Evolutionary conservation across 2,113 vertebrate genomes (phyloP).

Genomic region (Fregetta grallaria): DNA sequence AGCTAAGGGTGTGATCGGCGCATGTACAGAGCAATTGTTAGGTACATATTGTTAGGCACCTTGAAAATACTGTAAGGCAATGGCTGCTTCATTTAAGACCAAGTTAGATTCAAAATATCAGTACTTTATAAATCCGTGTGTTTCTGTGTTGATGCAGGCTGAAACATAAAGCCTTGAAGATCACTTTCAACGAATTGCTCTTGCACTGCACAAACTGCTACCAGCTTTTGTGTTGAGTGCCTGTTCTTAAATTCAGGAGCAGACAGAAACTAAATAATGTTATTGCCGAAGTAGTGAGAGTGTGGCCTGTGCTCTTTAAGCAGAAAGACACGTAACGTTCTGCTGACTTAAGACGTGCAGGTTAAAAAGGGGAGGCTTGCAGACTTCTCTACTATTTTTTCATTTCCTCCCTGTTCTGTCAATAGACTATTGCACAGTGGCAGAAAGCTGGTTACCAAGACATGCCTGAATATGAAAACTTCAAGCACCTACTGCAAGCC

Average conservation of each 20-base stretch:
- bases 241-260: neutral
- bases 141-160: neutral
- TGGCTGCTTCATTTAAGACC: neutral
- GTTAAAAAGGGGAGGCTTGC: neutral
- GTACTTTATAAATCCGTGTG: neutral
- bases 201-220: neutral
- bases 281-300: neutral
- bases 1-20: neutral
- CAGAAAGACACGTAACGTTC: neutral
- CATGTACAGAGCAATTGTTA: neutral
- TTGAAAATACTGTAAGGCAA: neutral
- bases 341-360: neutral
- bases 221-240: neutral
- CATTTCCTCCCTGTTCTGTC: neutral
- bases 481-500: slow-evolving; percentile 94
- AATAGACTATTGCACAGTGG: slow-evolving; percentile 95
- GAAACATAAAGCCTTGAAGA: neutral
- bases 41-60: neutral
- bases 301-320: neutral
- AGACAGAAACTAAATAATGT: neutral
- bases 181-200: neutral
- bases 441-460: slow-evolving; percentile 95
- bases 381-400: neutral
- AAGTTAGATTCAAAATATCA: neutral
- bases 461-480: slow-evolving; percentile 96